A percentile compares a stretch with the other conserved stretches of the same genome.
These are phyloP conservation scores for Lasioglossum pauxillum DNA, from an alignment of 2,888 invertebrate genomes.

Conservation along the genomic window DNA sequence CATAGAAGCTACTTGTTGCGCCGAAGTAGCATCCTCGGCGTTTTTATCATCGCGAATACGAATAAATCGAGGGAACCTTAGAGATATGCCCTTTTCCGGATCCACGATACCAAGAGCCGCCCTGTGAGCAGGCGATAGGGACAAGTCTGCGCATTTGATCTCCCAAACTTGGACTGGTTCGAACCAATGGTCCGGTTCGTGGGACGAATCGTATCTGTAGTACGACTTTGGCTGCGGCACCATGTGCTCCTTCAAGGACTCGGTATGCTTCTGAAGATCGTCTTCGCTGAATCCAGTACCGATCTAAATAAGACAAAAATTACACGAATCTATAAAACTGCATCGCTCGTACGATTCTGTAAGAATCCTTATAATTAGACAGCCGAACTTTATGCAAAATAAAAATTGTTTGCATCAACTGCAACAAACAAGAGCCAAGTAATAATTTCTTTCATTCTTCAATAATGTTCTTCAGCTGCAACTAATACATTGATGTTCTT, in stretches of 20 bases:
- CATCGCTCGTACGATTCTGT: neutral
- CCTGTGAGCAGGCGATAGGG: conserved; percentile 96
- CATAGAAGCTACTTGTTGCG: conserved; percentile 95
- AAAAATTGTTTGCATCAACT: too few relatives aligned
- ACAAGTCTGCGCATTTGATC: conserved; percentile 98
- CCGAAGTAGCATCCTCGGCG: conserved; percentile 96
- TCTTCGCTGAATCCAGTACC: conserved; percentile 98
- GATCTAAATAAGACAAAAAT: conserved; percentile 85
- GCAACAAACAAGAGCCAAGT: too few relatives aligned
- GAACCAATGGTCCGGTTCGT: conserved; percentile 96
- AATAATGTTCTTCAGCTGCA: too few relatives aligned
- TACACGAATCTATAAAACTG: neutral
- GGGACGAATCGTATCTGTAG: conserved; percentile 90
- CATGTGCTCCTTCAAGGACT: conserved; percentile 90
- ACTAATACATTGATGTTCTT: too few relatives aligned
- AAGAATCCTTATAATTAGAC: neutral
- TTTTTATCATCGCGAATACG: conserved; percentile 96
- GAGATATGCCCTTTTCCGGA: conserved; percentile 95
- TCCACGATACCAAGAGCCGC: conserved; percentile 95
- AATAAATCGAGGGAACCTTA: conserved; percentile 97
- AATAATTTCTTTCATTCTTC: too few relatives aligned
- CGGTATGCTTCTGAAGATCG: conserved; percentile 91
- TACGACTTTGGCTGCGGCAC: conserved; percentile 91
- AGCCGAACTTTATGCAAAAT: too few relatives aligned
- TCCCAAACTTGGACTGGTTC: conserved; percentile 96